These are phyloP conservation scores for Amblyopsis hoosieri DNA, from an alignment of 2,797 vertebrate genomes.

Conservation along the genomic window DNA sequence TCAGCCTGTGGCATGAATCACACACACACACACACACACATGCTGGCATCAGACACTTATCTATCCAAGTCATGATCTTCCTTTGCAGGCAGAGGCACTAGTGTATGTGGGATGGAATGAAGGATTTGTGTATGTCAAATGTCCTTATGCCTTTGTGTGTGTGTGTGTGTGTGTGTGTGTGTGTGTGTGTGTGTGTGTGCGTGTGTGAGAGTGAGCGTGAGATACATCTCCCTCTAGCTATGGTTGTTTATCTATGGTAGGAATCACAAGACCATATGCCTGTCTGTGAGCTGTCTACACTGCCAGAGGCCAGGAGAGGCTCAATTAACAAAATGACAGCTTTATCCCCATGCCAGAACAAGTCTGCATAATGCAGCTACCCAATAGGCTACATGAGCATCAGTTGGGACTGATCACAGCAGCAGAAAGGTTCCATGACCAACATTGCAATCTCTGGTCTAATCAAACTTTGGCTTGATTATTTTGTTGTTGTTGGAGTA, in stretches of 20 bases:
- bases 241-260: conserved; percentile 44
- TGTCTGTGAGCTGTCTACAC: conserved; percentile 52
- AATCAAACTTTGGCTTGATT: conserved; percentile 1
- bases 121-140: conserved; percentile 5
- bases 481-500: conserved; percentile 5
- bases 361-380: conserved; percentile 46
- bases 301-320: conserved; percentile 47
- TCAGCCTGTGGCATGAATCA: conserved; percentile 25
- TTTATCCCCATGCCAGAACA: conserved; percentile 48
- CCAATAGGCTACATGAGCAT: conserved; percentile 6
- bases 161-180: background rate
- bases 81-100: conserved; percentile 26
- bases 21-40: conserved; percentile 10
- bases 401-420: conserved; percentile 5
- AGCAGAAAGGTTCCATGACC: conserved; percentile 8
- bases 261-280: conserved; percentile 64
- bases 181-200: background rate
- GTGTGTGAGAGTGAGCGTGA: conserved; percentile 9
- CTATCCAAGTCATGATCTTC: conserved; percentile 36
- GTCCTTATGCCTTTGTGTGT: background rate
- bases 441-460: conserved; percentile 5
- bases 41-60: conserved; percentile 9
- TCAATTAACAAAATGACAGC: conserved; percentile 58
- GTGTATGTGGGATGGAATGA: conserved; percentile 6
- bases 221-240: conserved; percentile 28